Evolutionary conservation across 2,797 vertebrate species (phyloP).

Genomic region (Dipus sagitta): DNA sequence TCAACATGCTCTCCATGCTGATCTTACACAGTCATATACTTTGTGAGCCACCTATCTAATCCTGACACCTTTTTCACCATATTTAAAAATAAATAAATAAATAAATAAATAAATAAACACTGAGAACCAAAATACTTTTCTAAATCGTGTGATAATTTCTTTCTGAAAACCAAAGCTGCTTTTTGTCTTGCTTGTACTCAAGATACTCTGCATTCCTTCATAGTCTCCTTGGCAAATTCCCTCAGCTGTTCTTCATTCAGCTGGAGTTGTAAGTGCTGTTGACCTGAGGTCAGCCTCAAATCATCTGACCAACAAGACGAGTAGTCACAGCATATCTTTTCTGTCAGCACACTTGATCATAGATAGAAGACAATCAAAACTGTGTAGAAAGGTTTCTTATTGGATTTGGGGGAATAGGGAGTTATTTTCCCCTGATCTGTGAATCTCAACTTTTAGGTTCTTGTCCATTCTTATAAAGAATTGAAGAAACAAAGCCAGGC

Average conservation of each 20-base stretch:
- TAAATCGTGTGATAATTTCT: background rate
- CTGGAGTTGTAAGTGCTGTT: slow-evolving; percentile 63
- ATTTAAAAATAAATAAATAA: background rate
- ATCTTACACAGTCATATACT: background rate
- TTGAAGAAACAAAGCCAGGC: no score
- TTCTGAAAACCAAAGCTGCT: background rate
- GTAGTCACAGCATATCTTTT: slow-evolving; percentile 39
- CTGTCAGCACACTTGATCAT: slow-evolving; percentile 7
- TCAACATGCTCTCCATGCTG: background rate
- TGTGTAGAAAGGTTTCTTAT: background rate
- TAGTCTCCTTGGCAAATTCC: slow-evolving; percentile 42
- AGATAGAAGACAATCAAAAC: slow-evolving; percentile 58
- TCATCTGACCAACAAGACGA: slow-evolving; percentile 63
- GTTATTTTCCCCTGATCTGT: no score
- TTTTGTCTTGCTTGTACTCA: background rate
- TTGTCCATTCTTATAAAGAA: no score
- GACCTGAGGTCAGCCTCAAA: slow-evolving; percentile 47
- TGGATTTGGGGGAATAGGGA: no score
- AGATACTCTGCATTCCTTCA: background rate
- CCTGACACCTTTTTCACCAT: background rate
- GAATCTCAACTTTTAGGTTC: no score
- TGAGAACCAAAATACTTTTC: background rate
- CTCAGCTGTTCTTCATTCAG: slow-evolving; percentile 6
- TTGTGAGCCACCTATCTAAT: background rate
- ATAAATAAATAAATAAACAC: background rate